Conservation (phyloP, 1,140 invertebrate species). For the Schlechtendalia chinensis region DNA sequence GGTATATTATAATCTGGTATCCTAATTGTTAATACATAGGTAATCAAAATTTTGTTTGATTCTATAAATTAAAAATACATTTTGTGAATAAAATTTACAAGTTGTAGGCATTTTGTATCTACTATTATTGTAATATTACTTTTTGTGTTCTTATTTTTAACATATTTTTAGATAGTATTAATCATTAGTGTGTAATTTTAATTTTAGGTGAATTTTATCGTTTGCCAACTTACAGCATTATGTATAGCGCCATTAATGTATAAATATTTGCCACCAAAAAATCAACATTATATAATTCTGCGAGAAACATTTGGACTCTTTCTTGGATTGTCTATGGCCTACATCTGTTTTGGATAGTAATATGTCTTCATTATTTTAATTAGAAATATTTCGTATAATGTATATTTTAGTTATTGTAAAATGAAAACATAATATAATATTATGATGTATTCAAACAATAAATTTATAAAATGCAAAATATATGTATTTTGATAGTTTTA, state of each 20-base stretch:
- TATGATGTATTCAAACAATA: neutral
- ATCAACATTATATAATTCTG: conserved; percentile 66
- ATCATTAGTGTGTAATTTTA: conserved; percentile 52
- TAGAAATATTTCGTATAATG: too few relatives aligned
- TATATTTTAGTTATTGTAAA: neutral
- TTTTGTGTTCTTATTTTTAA: too few relatives aligned
- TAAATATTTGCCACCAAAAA: conserved; percentile 67
- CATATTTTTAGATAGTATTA: too few relatives aligned
- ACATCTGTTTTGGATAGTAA: conserved; percentile 86
- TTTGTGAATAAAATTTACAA: too few relatives aligned
- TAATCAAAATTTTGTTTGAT: too few relatives aligned
- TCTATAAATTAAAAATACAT: too few relatives aligned
- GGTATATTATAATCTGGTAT: too few relatives aligned
- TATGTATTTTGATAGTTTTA: too few relatives aligned
- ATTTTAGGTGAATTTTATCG: conserved; percentile 78
- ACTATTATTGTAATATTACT: too few relatives aligned
- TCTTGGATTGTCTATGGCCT: conserved; percentile 73
- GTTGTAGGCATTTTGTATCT: too few relatives aligned
- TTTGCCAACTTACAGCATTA: conserved; percentile 76
- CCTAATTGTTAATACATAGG: too few relatives aligned
- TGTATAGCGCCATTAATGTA: conserved; percentile 72
- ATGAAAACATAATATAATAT: neutral
- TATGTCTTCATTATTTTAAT: conserved; percentile 54
- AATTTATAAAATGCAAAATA: too few relatives aligned
- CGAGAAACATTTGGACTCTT: conserved; percentile 63